A percentile compares a stretch with the other conserved stretches of the same genome.
These are phyloP conservation scores for Harpalus rufipes DNA, from an alignment of 2,888 invertebrate species.

Conservation along the genomic window DNA sequence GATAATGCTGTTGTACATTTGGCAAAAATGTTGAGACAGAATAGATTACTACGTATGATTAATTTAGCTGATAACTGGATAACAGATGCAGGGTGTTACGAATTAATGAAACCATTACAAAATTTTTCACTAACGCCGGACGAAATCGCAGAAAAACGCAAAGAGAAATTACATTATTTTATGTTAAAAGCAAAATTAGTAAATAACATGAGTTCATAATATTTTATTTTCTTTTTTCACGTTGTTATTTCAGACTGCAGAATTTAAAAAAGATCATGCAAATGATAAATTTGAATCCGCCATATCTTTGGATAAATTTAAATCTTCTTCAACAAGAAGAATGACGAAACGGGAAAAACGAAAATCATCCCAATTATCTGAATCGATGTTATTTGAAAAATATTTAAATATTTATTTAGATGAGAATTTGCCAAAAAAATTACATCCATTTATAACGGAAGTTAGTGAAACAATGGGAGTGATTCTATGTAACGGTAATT, in stretches of 20 bases:
- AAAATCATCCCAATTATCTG: neutral
- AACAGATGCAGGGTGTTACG: conserved; percentile 70
- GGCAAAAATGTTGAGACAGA: conserved; percentile 73
- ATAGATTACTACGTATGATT: conserved; percentile 72
- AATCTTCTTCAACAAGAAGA: neutral
- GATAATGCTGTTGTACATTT: conserved; percentile 73
- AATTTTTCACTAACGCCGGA: conserved; percentile 73
- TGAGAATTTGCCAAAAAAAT: conserved; percentile 57
- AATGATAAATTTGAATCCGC: conserved; percentile 19
- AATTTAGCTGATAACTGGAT: conserved; percentile 74
- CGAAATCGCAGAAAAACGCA: conserved; percentile 73
- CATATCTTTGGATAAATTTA: neutral
- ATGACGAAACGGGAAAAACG: neutral
- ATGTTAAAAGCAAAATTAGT: conserved; percentile 67
- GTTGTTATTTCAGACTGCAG: conserved; percentile 24
- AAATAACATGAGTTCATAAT: conserved; percentile 4
- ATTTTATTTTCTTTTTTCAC: neutral
- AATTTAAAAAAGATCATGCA: conserved; percentile 14
- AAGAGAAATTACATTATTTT: conserved; percentile 68
- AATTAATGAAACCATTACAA: conserved; percentile 70
- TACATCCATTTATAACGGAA: conserved; percentile 74
- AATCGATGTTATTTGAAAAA: conserved; percentile 15
- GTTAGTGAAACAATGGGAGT: conserved; percentile 71
- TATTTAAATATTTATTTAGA: conserved; percentile 56
- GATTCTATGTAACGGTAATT: conserved; percentile 74